Base-by-base conservation (phyloP, 1,140 invertebrate genomes). In the Sycobia sp. region DNA sequence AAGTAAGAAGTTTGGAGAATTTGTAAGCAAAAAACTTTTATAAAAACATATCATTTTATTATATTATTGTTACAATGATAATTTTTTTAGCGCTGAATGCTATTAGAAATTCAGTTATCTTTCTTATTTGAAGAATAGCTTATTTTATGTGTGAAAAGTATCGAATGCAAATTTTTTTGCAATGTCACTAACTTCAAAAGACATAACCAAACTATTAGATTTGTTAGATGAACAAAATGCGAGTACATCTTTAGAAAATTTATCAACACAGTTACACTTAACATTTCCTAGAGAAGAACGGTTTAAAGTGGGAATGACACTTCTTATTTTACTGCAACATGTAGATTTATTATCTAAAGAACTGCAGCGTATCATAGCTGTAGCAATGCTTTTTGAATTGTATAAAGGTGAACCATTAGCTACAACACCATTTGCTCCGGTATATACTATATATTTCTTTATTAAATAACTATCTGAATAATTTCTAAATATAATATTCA, bases 261-360 rank as follows among this genome's bases (percentile, higher is more conserved):
- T 91, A 18, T 84, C 85, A 3, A 82, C 82, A 64, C 87, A 90
- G 71, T 81, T 94, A 41, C 89, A 91, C 72, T 91, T 91, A 73
- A 86, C 84, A 63, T 93, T 93, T 73, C 83, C 86, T 1, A 89
- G 89, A 76, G 84, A 87, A 50, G 90, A 93, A 70, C 86, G 88
- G 74, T 94, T 92, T 72, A 91, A 91, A 82, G 85, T 88, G 39
- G 87, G 86, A 56, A 82, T 79, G 70, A 84, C 86, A 8, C 73
- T 92, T 66, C 82, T 91, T 3, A 76, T 91, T 62, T 71, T 92
- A 8, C 73, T 92, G 9, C 89, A 91, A 75, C 88, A 92, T 72
- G 75, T 85, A 54, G 89, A 91, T 76, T 73, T 93, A 3, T 73
- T 93, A 14, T 83, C 87, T 23, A 85, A 86, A 64, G 81, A 85